These are phyloP conservation scores for Caenorhabditis inopinata DNA, from an alignment of 1,140 invertebrate species.

Conservation along the genomic window DNA sequence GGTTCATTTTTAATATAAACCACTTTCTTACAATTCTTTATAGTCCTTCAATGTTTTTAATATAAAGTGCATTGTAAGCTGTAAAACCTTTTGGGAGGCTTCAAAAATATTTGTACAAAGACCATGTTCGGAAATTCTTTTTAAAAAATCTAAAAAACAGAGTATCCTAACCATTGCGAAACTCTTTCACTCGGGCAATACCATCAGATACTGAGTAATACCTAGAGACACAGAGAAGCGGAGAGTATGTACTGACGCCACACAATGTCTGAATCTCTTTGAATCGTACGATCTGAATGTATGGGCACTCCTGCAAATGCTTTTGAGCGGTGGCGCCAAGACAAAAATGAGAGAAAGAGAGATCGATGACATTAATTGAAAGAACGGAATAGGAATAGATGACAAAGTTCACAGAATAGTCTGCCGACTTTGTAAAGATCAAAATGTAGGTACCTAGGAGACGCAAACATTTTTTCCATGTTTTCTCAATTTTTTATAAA, in stretches of 20 bases:
- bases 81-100: no score
- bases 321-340: slow-evolving; percentile 22
- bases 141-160: not conserved
- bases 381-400: not conserved
- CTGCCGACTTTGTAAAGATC: no score
- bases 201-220: not conserved
- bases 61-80: no score
- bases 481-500: no score
- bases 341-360: slow-evolving; percentile 18
- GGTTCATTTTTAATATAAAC: no score
- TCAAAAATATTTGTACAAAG: no score
- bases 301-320: not conserved
- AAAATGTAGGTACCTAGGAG: no score
- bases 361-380: slow-evolving; percentile 25
- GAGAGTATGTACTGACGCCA: slow-evolving; percentile 3
- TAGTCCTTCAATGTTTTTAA: no score
- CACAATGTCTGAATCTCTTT: not conserved
- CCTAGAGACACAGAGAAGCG: not conserved
- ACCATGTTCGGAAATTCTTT: not conserved
- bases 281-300: not conserved
- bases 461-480: no score
- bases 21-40: no score
- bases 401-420: no score
- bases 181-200: not conserved
- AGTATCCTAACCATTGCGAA: slow-evolving; percentile 4